phyloP scores from a whole-genome alignment of 2,113 vertebrate species.

The Istiophorus platypterus region DNA sequence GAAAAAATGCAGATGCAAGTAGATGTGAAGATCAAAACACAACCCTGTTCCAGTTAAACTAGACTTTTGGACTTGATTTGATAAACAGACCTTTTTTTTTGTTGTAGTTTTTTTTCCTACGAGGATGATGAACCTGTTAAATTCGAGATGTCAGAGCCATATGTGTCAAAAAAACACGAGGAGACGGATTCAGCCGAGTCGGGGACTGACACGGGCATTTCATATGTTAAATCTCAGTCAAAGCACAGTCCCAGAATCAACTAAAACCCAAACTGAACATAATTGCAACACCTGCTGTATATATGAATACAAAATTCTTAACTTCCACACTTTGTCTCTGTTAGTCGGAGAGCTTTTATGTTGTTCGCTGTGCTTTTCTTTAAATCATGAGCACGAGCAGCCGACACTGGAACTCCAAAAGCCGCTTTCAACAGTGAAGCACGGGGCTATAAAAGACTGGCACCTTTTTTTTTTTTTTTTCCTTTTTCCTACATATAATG shows the following conservation, averaged over 20 bases:
- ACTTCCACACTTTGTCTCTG: conserved; percentile 21
- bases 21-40: conserved; percentile 27
- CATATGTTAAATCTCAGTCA: conserved; percentile 30
- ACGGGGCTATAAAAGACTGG: conserved; percentile 30
- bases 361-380: conserved; percentile 26
- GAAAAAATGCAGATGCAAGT: conserved; percentile 1
- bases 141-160: conserved; percentile 28
- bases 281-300: conserved; percentile 45
- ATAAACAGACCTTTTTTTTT: conserved; percentile 52
- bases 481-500: conserved; percentile 26
- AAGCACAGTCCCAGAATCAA: conserved; percentile 33
- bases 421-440: conserved; percentile 8
- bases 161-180: background rate
- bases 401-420: conserved; percentile 8
- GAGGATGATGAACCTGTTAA: conserved; percentile 20
- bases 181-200: background rate
- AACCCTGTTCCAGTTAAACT: conserved; percentile 30
- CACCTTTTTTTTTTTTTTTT: background rate
- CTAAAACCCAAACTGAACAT: conserved; percentile 10
- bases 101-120: too few relatives aligned
- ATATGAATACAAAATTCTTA: conserved; percentile 37
- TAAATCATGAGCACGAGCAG: conserved; percentile 18
- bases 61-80: conserved; percentile 51
- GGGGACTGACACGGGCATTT: conserved; percentile 2
- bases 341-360: conserved; percentile 37